Base-by-base conservation (phyloP, 1,140 invertebrate genomes). In the Brachionus paranguensis region DNA sequence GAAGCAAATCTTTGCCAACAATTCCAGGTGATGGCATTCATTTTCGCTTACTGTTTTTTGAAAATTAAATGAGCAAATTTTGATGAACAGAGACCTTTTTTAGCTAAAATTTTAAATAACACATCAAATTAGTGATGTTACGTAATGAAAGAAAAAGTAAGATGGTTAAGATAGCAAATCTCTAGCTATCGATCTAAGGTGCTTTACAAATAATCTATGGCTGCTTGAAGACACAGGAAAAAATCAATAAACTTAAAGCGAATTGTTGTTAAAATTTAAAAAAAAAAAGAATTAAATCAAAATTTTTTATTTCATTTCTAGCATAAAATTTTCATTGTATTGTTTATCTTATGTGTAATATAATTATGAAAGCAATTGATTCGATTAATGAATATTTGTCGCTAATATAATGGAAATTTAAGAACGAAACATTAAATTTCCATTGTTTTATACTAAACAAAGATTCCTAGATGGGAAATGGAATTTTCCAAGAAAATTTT, bases 371-470 rank as follows among this genome's bases (percentile, higher is more conserved):
- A 72, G 17, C 37, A 72, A 72, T 72, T 72, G 68, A 72, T 72
- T 72, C 37, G 29, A 72, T 72, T 72, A 72, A 72, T 72, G 68
- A 72, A 72, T 72, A n/a, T 72, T 72, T 43, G 68, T 37, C 37
- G 10, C 17, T 11, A 72, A 72, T 72, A 41, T 41, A 72, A 72
- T 72, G n/a, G 17, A 41, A 72, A 72, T 41, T 41, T 20, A 41
- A 72, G 37, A 72, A 5, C n/a, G 20, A 72, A n/a, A 72, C 68
- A 72, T 41, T 72, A 41, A 72, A 72, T 72, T 72, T 60, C 53
- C 20, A 24, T 60, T 60, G 53, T 60, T 20, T 60, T 60, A 60
- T 24, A 20, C 27, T 60, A 0, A 20, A 60, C 17, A 20, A 60
- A 20, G 17, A 60, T 27, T 47, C 14, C 14, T 47, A 47, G 6